These are phyloP conservation scores for Cloeon dipterum DNA, from an alignment of 2,888 invertebrate genomes.

Conservation along the genomic window DNA sequence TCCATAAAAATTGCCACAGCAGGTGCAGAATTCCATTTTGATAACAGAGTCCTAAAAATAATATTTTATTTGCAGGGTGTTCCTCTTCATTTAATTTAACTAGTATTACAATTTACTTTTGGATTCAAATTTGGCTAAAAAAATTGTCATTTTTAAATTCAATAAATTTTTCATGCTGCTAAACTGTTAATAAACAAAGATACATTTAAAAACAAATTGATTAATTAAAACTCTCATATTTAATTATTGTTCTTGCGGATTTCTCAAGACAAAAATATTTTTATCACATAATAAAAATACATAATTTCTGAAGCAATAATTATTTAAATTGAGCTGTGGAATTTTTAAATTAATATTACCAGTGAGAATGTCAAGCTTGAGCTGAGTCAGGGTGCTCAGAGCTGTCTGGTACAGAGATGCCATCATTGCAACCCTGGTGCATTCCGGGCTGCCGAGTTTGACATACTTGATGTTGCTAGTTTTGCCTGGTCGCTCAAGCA, in stretches of 20 bases:
- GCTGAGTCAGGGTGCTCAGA: conserved; percentile 67
- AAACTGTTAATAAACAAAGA: too few relatives aligned
- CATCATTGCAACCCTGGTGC: conserved; percentile 59
- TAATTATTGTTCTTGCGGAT: too few relatives aligned
- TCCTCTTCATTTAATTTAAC: background rate
- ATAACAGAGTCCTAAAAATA: conserved; percentile 74
- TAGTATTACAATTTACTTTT: conserved; percentile 1
- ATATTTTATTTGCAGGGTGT: background rate
- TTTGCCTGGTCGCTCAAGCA: conserved; percentile 29
- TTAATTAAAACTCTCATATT: too few relatives aligned
- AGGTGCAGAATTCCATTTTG: conserved; percentile 75
- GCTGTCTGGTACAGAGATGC: conserved; percentile 86
- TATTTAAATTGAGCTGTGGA: background rate
- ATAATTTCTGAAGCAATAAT: too few relatives aligned
- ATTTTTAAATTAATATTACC: conserved; percentile 26
- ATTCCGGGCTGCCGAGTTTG: conserved; percentile 58
- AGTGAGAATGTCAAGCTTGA: conserved; percentile 78
- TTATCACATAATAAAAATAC: too few relatives aligned
- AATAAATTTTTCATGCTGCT: too few relatives aligned
- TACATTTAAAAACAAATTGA: too few relatives aligned
- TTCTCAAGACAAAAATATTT: too few relatives aligned
- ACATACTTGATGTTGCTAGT: too few relatives aligned
- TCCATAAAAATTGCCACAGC: conserved; percentile 76
- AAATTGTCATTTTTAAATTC: background rate
- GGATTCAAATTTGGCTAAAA: too few relatives aligned